Percentiles rank a stretch among this genome's conserved stretches.
Evolutionary conservation across 2,888 invertebrate species (phyloP).

Genomic region (Reticulitermes lucifugus): DNA sequence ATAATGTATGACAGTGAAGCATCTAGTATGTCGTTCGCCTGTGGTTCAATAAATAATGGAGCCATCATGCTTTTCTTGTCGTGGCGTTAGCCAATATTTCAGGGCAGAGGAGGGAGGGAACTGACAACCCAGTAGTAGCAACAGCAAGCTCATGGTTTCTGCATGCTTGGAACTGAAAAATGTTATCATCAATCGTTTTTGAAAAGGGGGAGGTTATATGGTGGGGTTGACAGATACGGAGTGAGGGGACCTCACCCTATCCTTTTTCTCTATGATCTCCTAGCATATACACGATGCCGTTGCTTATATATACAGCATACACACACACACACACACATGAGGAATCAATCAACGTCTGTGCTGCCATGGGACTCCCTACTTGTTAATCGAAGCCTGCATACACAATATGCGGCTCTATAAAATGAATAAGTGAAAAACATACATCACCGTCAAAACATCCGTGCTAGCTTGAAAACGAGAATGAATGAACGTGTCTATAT

Average conservation of each 20-base stretch:
- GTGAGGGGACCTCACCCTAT: background rate
- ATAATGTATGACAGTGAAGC: constrained; percentile 28
- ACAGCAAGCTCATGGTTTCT: constrained; percentile 37
- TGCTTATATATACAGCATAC: constrained; percentile 3
- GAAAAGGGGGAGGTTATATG: constrained; percentile 28
- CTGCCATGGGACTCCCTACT: constrained; percentile 50
- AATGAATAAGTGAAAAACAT: constrained; percentile 66
- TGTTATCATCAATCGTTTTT: constrained; percentile 43
- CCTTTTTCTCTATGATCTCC: constrained; percentile 6
- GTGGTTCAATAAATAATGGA: constrained; percentile 42
- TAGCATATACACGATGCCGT: background rate
- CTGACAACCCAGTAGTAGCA: background rate
- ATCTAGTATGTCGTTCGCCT: constrained; percentile 35
- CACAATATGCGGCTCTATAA: constrained; percentile 53
- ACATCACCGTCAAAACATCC: constrained; percentile 63
- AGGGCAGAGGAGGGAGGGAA: background rate
- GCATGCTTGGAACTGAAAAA: constrained; percentile 40
- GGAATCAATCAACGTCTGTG: constrained; percentile 55
- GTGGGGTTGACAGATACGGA: constrained; percentile 33
- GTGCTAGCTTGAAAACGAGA: constrained; percentile 48
- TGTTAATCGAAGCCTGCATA: constrained; percentile 51
- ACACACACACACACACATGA: constrained; percentile 16
- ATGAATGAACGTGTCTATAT: constrained; percentile 7
- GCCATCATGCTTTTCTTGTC: constrained; percentile 41
- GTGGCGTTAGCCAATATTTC: constrained; percentile 36